A percentile compares a stretch with the other conserved stretches of the same genome.
phyloP scores from a whole-genome alignment of 2,797 vertebrate genomes.

The Intellagama lesueurii region DNA sequence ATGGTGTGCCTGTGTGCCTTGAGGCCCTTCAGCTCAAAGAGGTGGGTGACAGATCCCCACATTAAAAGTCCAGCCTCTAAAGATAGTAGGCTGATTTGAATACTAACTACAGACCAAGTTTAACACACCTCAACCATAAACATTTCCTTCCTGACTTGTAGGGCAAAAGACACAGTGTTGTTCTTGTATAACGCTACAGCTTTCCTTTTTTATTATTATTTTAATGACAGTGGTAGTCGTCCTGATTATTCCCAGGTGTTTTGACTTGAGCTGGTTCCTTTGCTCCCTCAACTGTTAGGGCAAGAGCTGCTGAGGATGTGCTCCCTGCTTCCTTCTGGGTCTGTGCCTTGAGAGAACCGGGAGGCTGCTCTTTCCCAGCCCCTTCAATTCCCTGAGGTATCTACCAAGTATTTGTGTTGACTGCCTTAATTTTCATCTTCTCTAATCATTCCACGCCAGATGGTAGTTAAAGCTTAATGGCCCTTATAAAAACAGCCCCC shows the following conservation, averaged over 20 bases:
- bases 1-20: slow-evolving; percentile 59
- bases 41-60: slow-evolving; percentile 58
- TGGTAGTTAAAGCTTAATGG: slow-evolving; percentile 85
- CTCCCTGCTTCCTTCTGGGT: slow-evolving; percentile 79
- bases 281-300: slow-evolving; percentile 76
- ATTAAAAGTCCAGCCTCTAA: slow-evolving; percentile 71
- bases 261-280: slow-evolving; percentile 68
- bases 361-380: slow-evolving; percentile 77
- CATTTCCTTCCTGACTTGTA: slow-evolving; percentile 79
- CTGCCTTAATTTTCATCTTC: slow-evolving; percentile 85
- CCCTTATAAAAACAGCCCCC: slow-evolving; percentile 81
- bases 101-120: slow-evolving; percentile 80
- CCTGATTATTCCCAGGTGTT: slow-evolving; percentile 82
- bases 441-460: slow-evolving; percentile 85
- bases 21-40: slow-evolving; percentile 68
- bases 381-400: slow-evolving; percentile 81
- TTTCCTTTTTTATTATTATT: slow-evolving; percentile 63
- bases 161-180: slow-evolving; percentile 74
- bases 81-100: slow-evolving; percentile 77
- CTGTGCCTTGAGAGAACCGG: slow-evolving; percentile 80
- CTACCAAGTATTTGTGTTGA: slow-evolving; percentile 82
- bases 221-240: slow-evolving; percentile 75
- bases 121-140: slow-evolving; percentile 80
- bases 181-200: slow-evolving; percentile 73
- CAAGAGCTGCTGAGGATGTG: slow-evolving; percentile 78